These are phyloP conservation scores for Salminus brasiliensis DNA, from an alignment of 2,113 vertebrate species.

Conservation along the genomic window DNA sequence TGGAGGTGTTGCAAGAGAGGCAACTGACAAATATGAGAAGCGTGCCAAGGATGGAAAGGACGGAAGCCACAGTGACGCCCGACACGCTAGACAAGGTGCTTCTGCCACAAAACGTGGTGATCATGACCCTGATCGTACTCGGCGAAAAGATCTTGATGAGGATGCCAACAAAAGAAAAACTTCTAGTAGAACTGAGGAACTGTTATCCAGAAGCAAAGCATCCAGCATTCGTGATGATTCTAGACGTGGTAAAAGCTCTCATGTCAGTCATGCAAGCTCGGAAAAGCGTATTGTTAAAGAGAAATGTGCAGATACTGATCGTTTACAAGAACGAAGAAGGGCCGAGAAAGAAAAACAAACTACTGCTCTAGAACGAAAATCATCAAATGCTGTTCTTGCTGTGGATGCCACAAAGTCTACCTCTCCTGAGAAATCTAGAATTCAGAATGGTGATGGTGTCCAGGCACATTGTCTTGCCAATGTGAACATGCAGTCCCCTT, in stretches of 20 bases:
- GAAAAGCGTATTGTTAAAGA: neutral
- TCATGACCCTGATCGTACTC: neutral
- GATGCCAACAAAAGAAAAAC: slow-evolving; percentile 21
- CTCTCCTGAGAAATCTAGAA: neutral
- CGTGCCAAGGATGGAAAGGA: slow-evolving; percentile 48
- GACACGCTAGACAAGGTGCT: neutral
- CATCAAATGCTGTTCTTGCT: slow-evolving; percentile 5
- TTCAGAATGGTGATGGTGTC: slow-evolving; percentile 12
- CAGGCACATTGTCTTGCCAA: neutral
- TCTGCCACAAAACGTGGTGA: neutral
- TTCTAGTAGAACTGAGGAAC: slow-evolving; percentile 23
- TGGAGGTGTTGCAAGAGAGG: slow-evolving; percentile 47
- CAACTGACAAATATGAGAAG: slow-evolving; percentile 59
- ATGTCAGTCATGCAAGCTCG: slow-evolving; percentile 17
- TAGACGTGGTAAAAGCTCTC: slow-evolving; percentile 72
- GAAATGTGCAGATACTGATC: neutral
- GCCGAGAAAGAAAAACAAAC: slow-evolving; percentile 8
- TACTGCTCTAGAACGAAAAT: slow-evolving; percentile 1
- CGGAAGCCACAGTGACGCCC: neutral
- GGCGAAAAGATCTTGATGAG: slow-evolving; percentile 17
- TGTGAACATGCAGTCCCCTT: neutral
- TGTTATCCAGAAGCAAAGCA: slow-evolving; percentile 47
- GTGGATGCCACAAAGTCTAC: neutral
- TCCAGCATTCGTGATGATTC: slow-evolving; percentile 72
- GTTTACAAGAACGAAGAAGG: slow-evolving; percentile 63